Evolutionary conservation across 2,888 invertebrate genomes (phyloP).

Genomic region (Parochlus steinenii): DNA sequence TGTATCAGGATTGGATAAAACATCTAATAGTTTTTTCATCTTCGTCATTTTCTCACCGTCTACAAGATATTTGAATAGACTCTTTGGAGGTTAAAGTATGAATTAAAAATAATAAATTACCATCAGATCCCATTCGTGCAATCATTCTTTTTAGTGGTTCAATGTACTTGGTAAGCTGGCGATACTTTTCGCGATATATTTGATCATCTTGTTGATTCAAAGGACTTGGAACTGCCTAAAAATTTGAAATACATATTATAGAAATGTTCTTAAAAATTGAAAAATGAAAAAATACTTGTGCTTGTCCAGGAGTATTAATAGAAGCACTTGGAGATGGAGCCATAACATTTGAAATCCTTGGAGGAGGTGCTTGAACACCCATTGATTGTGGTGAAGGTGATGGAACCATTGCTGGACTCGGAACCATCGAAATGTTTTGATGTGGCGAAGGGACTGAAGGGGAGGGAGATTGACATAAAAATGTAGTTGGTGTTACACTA

Average conservation of each 20-base stretch:
- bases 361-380: constrained; percentile 10
- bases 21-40: constrained; percentile 87
- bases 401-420: constrained; percentile 49
- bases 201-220: constrained; percentile 64
- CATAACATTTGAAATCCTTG: constrained; percentile 29
- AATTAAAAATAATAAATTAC: constrained; percentile 29
- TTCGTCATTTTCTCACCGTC: constrained; percentile 83
- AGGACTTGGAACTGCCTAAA: constrained; percentile 43
- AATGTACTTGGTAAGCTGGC: constrained; percentile 84
- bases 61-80: too few species aligned
- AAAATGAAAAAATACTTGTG: constrained; percentile 16
- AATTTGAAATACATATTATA: too few species aligned
- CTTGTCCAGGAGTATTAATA: constrained; percentile 56
- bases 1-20: constrained; percentile 76
- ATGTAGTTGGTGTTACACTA: constrained; percentile 48
- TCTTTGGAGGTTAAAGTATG: neutral
- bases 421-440: constrained; percentile 43
- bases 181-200: constrained; percentile 81
- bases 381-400: constrained; percentile 47
- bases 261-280: too few species aligned
- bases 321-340: constrained; percentile 71
- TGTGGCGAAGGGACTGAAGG: constrained; percentile 53
- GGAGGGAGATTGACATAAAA: constrained; percentile 63
- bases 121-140: constrained; percentile 69
- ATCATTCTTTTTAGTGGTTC: constrained; percentile 86